Evolutionary conservation across 2,113 vertebrate species (phyloP).

Genomic region (Noctilio leporinus): DNA sequence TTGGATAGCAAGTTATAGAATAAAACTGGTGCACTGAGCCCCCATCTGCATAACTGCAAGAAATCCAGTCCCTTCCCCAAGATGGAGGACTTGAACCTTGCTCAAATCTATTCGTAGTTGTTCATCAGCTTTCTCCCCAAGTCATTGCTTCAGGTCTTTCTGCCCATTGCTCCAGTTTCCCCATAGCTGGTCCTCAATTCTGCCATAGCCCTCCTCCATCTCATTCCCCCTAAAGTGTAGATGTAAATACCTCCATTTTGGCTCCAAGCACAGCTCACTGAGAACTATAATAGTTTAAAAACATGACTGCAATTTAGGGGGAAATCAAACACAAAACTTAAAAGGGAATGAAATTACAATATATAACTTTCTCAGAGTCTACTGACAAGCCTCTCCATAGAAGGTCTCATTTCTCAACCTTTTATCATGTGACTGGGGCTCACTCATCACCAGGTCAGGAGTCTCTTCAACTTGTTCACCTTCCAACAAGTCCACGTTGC

Average conservation of each 20-base stretch:
- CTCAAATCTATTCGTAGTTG: neutral
- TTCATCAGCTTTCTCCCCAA: neutral
- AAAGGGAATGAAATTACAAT: neutral
- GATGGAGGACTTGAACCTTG: neutral
- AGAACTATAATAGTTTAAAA: neutral
- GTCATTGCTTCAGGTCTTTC: neutral
- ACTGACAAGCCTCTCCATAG: neutral
- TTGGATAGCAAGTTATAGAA: neutral
- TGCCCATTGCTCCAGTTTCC: neutral
- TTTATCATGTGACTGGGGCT: neutral
- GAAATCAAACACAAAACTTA: neutral
- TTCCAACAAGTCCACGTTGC: neutral
- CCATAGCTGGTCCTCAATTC: neutral
- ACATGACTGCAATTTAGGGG: neutral
- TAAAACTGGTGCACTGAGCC: neutral
- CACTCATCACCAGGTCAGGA: neutral
- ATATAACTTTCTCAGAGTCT: neutral
- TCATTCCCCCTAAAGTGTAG: neutral
- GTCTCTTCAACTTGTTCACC: neutral
- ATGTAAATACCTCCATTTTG: neutral
- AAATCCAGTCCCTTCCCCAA: neutral
- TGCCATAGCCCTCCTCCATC: accelerated
- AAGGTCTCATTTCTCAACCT: neutral
- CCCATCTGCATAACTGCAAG: neutral
- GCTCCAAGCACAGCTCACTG: neutral